phyloP scores from a whole-genome alignment of 1,140 invertebrate species.

The Ips typographus region DNA sequence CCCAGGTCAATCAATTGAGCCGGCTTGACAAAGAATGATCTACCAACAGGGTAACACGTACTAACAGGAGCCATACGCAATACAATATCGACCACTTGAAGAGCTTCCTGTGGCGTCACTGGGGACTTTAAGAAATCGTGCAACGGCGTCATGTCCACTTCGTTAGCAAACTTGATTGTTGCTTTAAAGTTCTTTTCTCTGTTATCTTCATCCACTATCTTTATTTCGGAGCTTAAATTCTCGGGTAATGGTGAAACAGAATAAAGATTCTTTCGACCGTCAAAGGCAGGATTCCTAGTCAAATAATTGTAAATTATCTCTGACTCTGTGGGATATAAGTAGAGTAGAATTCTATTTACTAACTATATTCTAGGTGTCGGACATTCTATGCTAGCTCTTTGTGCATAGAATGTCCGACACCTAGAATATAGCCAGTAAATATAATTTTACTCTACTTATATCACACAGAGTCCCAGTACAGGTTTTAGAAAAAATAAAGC shows the following conservation, averaged over 20 bases:
- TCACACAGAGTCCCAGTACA: no score
- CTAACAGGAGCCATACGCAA: slow-evolving; percentile 62
- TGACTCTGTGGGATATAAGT: no score
- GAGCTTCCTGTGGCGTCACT: slow-evolving; percentile 61
- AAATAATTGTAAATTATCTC: background rate
- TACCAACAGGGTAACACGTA: slow-evolving; percentile 51
- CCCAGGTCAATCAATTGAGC: slow-evolving; percentile 35
- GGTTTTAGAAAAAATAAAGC: no score
- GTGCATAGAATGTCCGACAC: no score
- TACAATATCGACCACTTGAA: slow-evolving; percentile 83
- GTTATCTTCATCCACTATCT: slow-evolving; percentile 53
- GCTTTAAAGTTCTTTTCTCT: slow-evolving; percentile 61
- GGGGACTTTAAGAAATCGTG: slow-evolving; percentile 23
- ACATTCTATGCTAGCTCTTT: no score
- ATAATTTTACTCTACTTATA: no score
- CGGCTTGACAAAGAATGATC: slow-evolving; percentile 52
- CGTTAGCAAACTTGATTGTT: slow-evolving; percentile 57
- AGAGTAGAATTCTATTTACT: no score
- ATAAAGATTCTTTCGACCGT: slow-evolving; percentile 70
- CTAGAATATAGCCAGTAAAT: no score
- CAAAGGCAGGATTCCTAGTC: slow-evolving; percentile 61
- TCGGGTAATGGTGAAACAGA: slow-evolving; percentile 38
- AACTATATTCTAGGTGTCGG: no score
- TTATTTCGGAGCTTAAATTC: slow-evolving; percentile 36
- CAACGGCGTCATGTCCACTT: slow-evolving; percentile 43